Evolutionary conservation across 2,113 vertebrate species (phyloP), one percentile per base, ranked within the genome.

Genomic region (Melanerpes formicivorus): DNA sequence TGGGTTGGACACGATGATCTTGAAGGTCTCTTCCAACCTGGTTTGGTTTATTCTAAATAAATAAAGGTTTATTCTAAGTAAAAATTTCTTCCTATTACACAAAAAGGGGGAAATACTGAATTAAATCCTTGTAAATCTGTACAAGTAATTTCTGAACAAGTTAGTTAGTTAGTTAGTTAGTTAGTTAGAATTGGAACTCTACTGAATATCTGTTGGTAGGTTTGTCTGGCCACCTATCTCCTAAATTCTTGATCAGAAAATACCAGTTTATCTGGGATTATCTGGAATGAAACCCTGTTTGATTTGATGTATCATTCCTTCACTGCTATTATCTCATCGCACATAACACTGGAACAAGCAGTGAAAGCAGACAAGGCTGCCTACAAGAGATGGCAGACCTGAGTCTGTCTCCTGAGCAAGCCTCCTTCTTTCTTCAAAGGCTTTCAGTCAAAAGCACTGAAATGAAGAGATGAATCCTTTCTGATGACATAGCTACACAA

Each of bases 391-490:
- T 0, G 0, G 19, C 52, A 65, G 37, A 40, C 27, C 22, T 11
- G 15, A n/a, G 19, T 27, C 3, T 3, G 22, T 37, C 48, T 67
- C 9, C 0, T 0, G 3, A 80, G 18, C 0, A 1, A 59, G 10
- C 3, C 11, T 60, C 42, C 48, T 82, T 56, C 42, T 37, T 72
- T 29, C 13, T 55, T 34, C 17, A 87, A 50, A 58, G 25, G 13
- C 17, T 76, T 90, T 73, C 40, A n/a, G 30, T 65, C 23, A 48
- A 87, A 88, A 72, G 29, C 3, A 2, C 17, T 63, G 52, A 90
- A 78, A 87, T 70, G 19, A 67, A 56, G 37, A 91, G 58, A 30
- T 37, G 0, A 72, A 71, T 80, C 11, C 30, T 70, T 65, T 76
- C 69, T 50, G 9, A 44, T 62, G 80, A 52, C 29, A 66, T 8